These are phyloP conservation scores for Coenonympha glycerion DNA, from an alignment of 2,888 invertebrate genomes.

Conservation along the genomic window DNA sequence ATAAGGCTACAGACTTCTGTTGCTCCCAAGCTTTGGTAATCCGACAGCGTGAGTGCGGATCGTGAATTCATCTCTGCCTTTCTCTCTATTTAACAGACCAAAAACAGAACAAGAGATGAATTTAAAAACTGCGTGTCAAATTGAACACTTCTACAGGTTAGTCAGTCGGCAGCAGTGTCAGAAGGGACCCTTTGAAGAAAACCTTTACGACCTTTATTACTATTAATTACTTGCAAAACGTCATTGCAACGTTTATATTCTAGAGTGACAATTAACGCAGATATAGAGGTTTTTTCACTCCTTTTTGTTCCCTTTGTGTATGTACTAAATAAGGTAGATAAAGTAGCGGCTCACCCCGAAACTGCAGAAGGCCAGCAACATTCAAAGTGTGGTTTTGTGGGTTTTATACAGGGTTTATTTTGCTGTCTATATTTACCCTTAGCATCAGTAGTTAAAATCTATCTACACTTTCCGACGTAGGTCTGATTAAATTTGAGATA, in stretches of 20 bases:
- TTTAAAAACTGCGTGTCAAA: too few species aligned
- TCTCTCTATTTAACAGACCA: too few species aligned
- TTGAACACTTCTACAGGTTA: too few species aligned
- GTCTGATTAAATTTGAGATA: neutral
- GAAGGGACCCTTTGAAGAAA: too few species aligned
- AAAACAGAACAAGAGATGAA: too few species aligned
- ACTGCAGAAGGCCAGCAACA: slow-evolving; percentile 64
- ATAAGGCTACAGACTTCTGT: too few species aligned
- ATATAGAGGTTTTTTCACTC: slow-evolving; percentile 12
- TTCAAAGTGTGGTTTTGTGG: slow-evolving; percentile 42
- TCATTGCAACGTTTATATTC: neutral
- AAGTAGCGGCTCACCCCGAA: slow-evolving; percentile 60
- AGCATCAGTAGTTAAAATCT: neutral
- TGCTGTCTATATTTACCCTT: slow-evolving; percentile 16
- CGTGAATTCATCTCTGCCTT: too few species aligned
- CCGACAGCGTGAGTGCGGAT: too few species aligned
- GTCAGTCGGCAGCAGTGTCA: too few species aligned
- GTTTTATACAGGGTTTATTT: slow-evolving; percentile 9
- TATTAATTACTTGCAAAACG: too few species aligned
- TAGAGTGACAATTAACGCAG: neutral
- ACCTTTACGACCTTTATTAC: too few species aligned
- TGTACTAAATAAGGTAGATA: slow-evolving; percentile 32
- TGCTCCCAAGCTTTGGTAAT: too few species aligned
- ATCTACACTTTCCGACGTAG: neutral
- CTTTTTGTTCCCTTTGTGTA: slow-evolving; percentile 19